Percentiles rank a stretch among this genome's conserved stretches.
Evolutionary conservation across 2,797 vertebrate species (phyloP).

Genomic region (Premnoplex brunnescens): DNA sequence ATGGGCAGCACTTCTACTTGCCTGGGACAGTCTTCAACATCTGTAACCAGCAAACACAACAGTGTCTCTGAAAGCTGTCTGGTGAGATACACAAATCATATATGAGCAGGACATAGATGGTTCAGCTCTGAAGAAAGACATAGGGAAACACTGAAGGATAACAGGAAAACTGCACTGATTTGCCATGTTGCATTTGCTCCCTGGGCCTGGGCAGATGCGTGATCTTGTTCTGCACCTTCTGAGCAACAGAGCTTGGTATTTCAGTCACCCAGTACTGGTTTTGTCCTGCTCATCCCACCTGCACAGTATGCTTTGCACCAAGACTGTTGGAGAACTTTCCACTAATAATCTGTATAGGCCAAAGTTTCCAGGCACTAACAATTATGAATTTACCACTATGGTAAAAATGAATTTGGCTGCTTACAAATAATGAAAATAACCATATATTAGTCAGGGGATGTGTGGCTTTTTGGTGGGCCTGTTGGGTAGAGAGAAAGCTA

Average conservation of each 20-base stretch:
- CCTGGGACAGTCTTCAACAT: neutral
- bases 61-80: neutral
- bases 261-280: neutral
- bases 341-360: neutral
- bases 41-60: neutral
- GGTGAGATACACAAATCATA: neutral
- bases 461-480: neutral
- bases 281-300: neutral
- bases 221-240: neutral
- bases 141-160: neutral
- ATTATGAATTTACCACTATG: neutral
- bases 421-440: neutral
- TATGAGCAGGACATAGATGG: neutral
- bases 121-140: neutral
- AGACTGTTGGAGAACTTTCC: neutral
- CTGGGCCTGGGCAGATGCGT: neutral
- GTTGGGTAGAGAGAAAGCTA: neutral
- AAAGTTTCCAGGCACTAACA: neutral
- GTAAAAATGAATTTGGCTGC: neutral
- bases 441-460: neutral
- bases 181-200: neutral
- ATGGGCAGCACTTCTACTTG: neutral
- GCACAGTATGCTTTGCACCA: fast-evolving
- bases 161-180: neutral
- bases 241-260: neutral